These are phyloP conservation scores for Onychomys leucogaster DNA, from an alignment of 2,797 vertebrate genomes.

Conservation along the genomic window DNA sequence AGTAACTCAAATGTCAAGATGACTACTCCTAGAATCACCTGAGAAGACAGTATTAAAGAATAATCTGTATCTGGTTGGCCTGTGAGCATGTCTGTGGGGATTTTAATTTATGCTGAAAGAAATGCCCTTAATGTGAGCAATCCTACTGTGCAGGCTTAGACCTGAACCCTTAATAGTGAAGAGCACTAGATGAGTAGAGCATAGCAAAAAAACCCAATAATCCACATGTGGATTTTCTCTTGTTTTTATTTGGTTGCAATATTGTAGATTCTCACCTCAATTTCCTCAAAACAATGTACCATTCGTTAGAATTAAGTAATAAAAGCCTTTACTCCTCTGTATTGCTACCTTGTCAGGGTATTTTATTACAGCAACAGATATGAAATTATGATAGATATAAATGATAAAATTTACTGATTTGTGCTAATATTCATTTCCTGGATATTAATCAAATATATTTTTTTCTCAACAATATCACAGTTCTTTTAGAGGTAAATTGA, in stretches of 20 bases:
- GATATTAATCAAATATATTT: constrained; percentile 2
- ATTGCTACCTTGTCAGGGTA: background rate
- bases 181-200: too few relatives aligned
- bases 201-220: too few relatives aligned
- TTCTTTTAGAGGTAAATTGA: background rate
- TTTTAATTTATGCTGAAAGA: too few relatives aligned
- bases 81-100: too few relatives aligned
- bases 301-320: background rate
- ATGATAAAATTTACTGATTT: background rate
- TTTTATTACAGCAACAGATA: background rate
- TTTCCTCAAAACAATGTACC: too few relatives aligned
- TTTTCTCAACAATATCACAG: background rate
- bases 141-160: too few relatives aligned
- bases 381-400: background rate
- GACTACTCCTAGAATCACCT: too few relatives aligned
- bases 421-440: background rate
- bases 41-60: background rate
- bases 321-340: background rate
- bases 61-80: background rate
- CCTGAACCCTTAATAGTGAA: too few relatives aligned
- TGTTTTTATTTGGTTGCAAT: too few relatives aligned
- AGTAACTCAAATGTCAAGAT: background rate
- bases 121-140: too few relatives aligned
- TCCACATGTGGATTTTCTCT: too few relatives aligned
- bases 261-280: too few relatives aligned